Conservation (phyloP, 2,888 invertebrate species). For the Pilophorus perplexus region DNA sequence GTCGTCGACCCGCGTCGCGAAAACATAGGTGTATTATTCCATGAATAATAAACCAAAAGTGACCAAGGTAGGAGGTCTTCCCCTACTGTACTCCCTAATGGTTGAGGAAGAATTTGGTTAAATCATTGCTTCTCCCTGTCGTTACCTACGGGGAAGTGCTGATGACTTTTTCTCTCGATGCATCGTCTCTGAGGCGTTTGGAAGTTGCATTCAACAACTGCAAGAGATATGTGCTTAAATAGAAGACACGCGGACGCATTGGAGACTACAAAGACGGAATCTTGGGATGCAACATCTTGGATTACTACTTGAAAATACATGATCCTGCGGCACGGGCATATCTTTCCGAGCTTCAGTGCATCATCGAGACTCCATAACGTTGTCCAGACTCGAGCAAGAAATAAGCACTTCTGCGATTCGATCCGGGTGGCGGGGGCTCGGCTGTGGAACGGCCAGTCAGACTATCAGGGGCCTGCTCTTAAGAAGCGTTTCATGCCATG, state of each 20-base stretch:
- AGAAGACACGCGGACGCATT: not conserved
- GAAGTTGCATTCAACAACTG: not conserved
- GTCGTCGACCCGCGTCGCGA: too few species aligned
- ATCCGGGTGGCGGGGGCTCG: not conserved
- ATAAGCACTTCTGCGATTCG: not conserved
- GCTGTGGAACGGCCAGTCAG: constrained; percentile 5
- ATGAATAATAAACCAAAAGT: too few species aligned
- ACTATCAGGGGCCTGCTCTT: too few species aligned
- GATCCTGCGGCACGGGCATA: too few species aligned
- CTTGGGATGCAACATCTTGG: not conserved
- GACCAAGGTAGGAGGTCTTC: too few species aligned
- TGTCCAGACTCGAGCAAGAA: not conserved
- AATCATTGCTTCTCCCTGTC: not conserved
- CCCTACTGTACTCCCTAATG: too few species aligned
- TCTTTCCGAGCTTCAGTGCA: not conserved
- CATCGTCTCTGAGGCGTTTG: not conserved
- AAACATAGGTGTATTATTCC: too few species aligned
- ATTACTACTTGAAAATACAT: too few species aligned
- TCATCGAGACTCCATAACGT: not conserved
- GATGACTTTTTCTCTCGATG: not conserved
- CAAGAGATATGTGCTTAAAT: not conserved
- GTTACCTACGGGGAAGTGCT: not conserved
- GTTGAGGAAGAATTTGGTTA: too few species aligned
- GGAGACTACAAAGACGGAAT: too few species aligned
- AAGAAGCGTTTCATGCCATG: too few species aligned